These are phyloP conservation scores for Anthophora plumipes DNA, from an alignment of 2,888 invertebrate species.

Conservation along the genomic window DNA sequence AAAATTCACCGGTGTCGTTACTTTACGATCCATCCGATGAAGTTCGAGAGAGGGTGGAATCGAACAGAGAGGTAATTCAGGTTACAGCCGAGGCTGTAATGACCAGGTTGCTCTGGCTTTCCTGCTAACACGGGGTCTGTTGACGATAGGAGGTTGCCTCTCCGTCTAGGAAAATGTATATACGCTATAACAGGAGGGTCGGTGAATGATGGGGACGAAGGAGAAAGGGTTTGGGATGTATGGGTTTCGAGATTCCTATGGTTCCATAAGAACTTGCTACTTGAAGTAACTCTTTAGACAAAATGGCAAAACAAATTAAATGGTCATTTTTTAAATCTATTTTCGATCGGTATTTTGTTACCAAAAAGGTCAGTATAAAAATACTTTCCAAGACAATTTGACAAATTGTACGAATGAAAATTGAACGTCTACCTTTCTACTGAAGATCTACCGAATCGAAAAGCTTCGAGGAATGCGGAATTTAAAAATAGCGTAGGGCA, in stretches of 20 bases:
- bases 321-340: no score
- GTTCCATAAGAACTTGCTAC: conserved; percentile 73
- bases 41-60: conserved; percentile 50
- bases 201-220: conserved; percentile 42
- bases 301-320: no score
- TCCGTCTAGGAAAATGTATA: conserved; percentile 56
- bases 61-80: conserved; percentile 70
- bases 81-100: conserved; percentile 72
- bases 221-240: conserved; percentile 72
- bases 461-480: no score
- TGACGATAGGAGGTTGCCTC: conserved; percentile 55
- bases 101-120: conserved; percentile 64
- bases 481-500: no score
- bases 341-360: no score
- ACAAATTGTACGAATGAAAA: no score
- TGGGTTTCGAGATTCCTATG: conserved; percentile 77
- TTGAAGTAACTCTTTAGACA: no score
- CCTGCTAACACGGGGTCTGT: conserved; percentile 53
- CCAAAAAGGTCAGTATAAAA: no score
- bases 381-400: no score
- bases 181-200: not conserved
- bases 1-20: conserved; percentile 65
- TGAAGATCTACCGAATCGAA: no score
- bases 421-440: no score
- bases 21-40: conserved; percentile 58